Percentiles rank a stretch among this genome's conserved stretches.
Conservation (phyloP, 2,797 vertebrate species). For the Silurus lanzhouensis region DNA sequence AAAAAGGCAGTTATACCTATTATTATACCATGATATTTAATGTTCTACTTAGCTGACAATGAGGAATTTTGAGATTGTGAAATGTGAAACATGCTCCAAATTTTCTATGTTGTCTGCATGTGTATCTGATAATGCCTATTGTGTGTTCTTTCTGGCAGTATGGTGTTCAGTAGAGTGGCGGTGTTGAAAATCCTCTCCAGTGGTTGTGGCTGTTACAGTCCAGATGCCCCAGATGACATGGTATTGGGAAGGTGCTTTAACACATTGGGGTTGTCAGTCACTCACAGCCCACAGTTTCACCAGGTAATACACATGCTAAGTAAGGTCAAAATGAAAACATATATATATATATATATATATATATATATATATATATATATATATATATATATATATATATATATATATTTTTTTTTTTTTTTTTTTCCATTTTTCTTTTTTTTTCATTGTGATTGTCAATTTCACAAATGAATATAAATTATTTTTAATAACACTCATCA, state of each 20-base stretch:
- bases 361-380: too few species aligned
- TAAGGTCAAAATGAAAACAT: neutral
- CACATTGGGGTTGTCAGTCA: constrained; percentile 80
- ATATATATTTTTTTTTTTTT: too few species aligned
- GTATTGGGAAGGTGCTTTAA: constrained; percentile 90
- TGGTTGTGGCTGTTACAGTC: constrained; percentile 84
- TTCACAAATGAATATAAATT: neutral
- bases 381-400: too few species aligned
- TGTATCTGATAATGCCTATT: neutral
- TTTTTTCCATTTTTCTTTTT: too few species aligned
- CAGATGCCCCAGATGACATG: constrained; percentile 92
- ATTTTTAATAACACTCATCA: neutral
- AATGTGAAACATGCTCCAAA: too few species aligned
- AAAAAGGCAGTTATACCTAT: neutral
- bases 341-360: too few species aligned
- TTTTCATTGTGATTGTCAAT: neutral
- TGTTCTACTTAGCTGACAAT: neutral
- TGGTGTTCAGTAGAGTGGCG: constrained; percentile 85
- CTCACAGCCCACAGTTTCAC: constrained; percentile 91
- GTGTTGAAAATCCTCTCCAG: constrained; percentile 80
- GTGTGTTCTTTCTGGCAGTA: constrained; percentile 68
- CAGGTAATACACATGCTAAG: too few species aligned
- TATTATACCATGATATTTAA: neutral
- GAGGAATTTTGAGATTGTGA: neutral
- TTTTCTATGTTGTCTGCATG: too few species aligned